Evolutionary conservation across 1,140 invertebrate species (phyloP).

Genomic region (Trichonephila clavipes): DNA sequence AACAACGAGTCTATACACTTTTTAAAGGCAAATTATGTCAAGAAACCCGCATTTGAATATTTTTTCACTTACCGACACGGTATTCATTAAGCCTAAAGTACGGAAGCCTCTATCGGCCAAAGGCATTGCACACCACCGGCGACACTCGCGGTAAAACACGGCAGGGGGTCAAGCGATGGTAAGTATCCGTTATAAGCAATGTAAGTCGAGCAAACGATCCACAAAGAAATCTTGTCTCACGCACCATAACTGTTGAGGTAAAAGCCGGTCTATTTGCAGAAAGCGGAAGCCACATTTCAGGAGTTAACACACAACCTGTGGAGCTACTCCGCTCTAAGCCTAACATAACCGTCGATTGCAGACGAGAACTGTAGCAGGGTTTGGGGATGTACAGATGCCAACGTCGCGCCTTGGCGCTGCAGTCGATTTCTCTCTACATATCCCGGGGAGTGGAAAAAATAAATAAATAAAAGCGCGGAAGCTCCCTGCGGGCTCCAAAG

Average conservation of each 20-base stretch:
- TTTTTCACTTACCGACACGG: conserved; percentile 33
- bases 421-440: conserved; percentile 31
- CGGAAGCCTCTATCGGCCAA: conserved; percentile 12
- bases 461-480: conserved; percentile 44
- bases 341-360: conserved; percentile 34
- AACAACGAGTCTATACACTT: neutral
- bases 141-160: conserved; percentile 17
- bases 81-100: conserved; percentile 57
- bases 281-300: conserved; percentile 36
- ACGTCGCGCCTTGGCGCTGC: conserved; percentile 65
- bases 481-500: conserved; percentile 42
- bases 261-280: conserved; percentile 26
- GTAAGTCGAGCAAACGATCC: conserved; percentile 4
- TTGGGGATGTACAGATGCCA: conserved; percentile 31
- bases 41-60: neutral
- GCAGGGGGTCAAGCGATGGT: conserved; percentile 7
- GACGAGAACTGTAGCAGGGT: conserved; percentile 26
- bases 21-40: neutral
- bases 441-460: conserved; percentile 1
- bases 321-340: conserved; percentile 39
- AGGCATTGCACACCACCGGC: neutral
- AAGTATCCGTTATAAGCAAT: conserved; percentile 51
- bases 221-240: conserved; percentile 14
- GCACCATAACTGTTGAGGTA: conserved; percentile 28
- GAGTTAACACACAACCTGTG: conserved; percentile 53